These are phyloP conservation scores for Darevskia mixta DNA, from an alignment of 2,797 vertebrate genomes.

Conservation along the genomic window DNA sequence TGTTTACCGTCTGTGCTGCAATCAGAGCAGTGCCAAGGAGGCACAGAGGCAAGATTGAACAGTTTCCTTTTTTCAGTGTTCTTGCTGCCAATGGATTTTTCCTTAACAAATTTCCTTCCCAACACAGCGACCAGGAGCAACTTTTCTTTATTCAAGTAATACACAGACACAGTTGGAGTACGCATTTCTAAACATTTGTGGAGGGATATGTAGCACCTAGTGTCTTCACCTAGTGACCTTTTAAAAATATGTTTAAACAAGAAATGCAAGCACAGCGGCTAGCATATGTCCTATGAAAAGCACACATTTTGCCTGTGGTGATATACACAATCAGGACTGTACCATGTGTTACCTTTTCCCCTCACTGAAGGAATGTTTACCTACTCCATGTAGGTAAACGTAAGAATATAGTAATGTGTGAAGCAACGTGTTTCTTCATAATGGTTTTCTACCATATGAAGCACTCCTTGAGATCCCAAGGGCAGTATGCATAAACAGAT, in stretches of 20 bases:
- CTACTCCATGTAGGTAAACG: not conserved
- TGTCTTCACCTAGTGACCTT: constrained; percentile 38
- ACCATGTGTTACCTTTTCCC: not conserved
- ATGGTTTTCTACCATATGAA: not conserved
- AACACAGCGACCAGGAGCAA: fast-evolving
- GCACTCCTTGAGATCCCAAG: not conserved
- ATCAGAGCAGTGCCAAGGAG: constrained; percentile 71
- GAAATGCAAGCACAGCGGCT: not conserved
- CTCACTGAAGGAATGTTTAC: not conserved
- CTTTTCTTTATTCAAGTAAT: constrained; percentile 50
- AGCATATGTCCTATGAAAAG: not conserved
- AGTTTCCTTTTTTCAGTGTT: constrained; percentile 59
- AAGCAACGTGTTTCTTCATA: not conserved
- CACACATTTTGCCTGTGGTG: not conserved
- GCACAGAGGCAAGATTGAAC: constrained; percentile 67
- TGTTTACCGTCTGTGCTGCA: constrained; percentile 71
- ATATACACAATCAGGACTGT: not conserved
- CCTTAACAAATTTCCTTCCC: constrained; percentile 56
- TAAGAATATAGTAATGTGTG: not conserved
- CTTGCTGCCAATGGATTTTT: constrained; percentile 62
- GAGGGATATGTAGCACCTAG: constrained; percentile 3
- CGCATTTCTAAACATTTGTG: constrained; percentile 43
- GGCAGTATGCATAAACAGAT: not conserved
- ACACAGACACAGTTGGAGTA: constrained; percentile 41
- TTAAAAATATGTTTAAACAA: constrained; percentile 18